Percentiles rank a stretch among this genome's conserved stretches.
phyloP scores from a whole-genome alignment of 2,888 invertebrate genomes.

The Drosophila suboccidentalis region DNA sequence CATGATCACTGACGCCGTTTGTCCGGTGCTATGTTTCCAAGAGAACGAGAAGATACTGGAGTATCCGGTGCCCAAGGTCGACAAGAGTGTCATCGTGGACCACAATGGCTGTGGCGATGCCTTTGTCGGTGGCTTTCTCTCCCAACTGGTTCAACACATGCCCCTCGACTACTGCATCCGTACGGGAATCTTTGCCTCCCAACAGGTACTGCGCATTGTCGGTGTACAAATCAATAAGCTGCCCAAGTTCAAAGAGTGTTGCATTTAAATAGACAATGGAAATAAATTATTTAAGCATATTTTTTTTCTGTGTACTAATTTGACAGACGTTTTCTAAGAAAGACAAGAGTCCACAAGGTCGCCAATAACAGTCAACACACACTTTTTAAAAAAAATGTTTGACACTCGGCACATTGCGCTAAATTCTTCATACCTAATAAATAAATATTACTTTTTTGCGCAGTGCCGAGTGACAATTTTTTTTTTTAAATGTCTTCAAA shows the following conservation, averaged over 20 bases:
- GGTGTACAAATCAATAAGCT: conserved; percentile 60
- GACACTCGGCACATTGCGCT: too few relatives aligned
- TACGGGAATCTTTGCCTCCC: conserved; percentile 70
- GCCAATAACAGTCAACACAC: too few relatives aligned
- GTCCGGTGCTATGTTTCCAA: conserved; percentile 62
- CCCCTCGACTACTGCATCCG: conserved; percentile 73
- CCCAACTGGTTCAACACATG: conserved; percentile 70
- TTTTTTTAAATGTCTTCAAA: too few relatives aligned
- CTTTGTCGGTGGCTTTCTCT: conserved; percentile 70
- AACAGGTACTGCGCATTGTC: conserved; percentile 47
- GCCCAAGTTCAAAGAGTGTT: conserved; percentile 50
- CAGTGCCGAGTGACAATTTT: too few relatives aligned
- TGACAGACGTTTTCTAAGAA: background rate
- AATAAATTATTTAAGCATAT: background rate
- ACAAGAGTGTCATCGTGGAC: conserved; percentile 50
- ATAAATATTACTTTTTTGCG: too few relatives aligned
- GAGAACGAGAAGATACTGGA: conserved; percentile 61
- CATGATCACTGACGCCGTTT: conserved; percentile 52
- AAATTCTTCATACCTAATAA: too few relatives aligned
- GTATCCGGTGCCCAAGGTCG: conserved; percentile 63
- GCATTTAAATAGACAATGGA: conserved; percentile 6
- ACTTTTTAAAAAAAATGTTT: too few relatives aligned
- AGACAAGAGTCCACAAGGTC: too few relatives aligned
- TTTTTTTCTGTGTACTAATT: background rate
- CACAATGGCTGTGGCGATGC: conserved; percentile 70